These are phyloP conservation scores for Ctenoplectra terminalis DNA, from an alignment of 1,140 invertebrate genomes.

Conservation along the genomic window DNA sequence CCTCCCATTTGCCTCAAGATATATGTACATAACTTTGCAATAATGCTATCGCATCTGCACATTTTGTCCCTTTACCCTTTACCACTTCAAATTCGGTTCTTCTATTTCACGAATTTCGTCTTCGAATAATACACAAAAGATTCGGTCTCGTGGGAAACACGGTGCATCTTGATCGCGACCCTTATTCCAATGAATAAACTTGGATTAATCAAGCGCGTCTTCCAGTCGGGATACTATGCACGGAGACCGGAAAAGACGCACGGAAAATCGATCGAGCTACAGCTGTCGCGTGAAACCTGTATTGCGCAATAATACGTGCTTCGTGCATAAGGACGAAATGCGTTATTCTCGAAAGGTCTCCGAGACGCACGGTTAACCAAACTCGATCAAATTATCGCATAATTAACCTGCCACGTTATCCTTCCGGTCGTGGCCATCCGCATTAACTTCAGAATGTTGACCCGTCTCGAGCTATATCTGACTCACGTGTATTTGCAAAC, in stretches of 20 bases:
- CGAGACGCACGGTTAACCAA: not conserved
- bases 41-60: too few species aligned
- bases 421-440: not conserved
- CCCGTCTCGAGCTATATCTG: not conserved
- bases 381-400: not conserved
- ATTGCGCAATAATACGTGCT: conserved; percentile 37
- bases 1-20: too few species aligned
- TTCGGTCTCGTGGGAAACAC: not conserved
- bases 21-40: too few species aligned
- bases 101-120: not conserved
- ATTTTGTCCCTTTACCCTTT: conserved; percentile 22
- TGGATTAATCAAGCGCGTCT: conserved; percentile 49
- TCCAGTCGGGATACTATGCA: conserved; percentile 10
- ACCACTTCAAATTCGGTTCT: not conserved
- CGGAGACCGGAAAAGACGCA: conserved; percentile 29
- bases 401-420: not conserved
- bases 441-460: not conserved
- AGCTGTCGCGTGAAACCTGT: conserved; percentile 23
- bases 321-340: not conserved
- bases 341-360: not conserved
- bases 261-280: conserved; percentile 63
- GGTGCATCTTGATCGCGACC: conserved; percentile 17
- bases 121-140: conserved; percentile 38
- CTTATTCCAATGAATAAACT: conserved; percentile 54
- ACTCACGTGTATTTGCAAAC: conserved; percentile 5